Evolutionary conservation across 2,888 invertebrate species (phyloP).

Genomic region (Glyphotaelius pellucidus): DNA sequence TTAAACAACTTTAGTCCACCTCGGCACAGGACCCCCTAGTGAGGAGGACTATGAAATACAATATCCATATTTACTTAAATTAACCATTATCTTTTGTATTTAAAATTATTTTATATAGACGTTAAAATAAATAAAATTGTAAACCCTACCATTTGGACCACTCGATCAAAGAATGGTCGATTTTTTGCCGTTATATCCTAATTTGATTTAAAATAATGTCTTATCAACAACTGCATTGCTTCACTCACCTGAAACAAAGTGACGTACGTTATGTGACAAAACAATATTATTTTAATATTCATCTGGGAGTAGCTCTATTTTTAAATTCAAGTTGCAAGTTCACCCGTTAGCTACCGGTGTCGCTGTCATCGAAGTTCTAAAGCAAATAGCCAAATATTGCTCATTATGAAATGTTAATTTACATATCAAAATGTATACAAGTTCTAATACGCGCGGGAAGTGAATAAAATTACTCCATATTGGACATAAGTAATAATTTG

Average conservation of each 20-base stretch:
- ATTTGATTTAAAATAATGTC: no score
- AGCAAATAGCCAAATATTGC: not conserved
- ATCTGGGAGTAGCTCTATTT: not conserved
- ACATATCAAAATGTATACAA: not conserved
- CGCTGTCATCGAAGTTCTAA: not conserved
- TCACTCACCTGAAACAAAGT: not conserved
- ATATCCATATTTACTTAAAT: no score
- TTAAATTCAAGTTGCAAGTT: not conserved
- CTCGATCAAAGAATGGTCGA: no score
- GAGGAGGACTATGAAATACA: no score
- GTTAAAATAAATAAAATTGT: no score
- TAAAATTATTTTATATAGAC: no score
- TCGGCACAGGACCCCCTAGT: no score
- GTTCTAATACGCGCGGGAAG: not conserved
- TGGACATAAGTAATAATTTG: not conserved
- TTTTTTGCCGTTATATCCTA: no score
- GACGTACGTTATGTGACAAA: not conserved
- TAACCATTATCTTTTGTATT: no score
- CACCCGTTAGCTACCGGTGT: not conserved
- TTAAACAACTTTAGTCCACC: no score
- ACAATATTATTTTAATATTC: not conserved
- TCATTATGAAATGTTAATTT: not conserved
- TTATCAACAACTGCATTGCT: not conserved
- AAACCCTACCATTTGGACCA: no score
- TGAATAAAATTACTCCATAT: not conserved